Evolutionary conservation across 2,113 vertebrate species (phyloP).

Genomic region (Mastomys natalensis): DNA sequence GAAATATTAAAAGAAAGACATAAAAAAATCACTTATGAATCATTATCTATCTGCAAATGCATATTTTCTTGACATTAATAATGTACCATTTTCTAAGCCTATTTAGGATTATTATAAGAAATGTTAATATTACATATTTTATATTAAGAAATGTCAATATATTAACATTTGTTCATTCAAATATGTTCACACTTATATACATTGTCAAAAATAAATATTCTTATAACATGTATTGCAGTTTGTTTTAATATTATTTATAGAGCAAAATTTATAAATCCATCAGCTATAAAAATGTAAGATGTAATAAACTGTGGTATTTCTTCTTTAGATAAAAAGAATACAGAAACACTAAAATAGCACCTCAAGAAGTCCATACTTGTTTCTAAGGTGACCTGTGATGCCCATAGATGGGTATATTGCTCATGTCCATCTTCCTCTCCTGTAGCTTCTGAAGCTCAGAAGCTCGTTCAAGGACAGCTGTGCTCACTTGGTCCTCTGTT

Average conservation of each 20-base stretch:
- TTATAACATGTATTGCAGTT: not conserved
- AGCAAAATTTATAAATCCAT: not conserved
- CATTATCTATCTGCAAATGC: not conserved
- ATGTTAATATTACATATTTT: not conserved
- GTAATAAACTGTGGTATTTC: not conserved
- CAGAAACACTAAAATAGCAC: not conserved
- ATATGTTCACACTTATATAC: not conserved
- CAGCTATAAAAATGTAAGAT: not conserved
- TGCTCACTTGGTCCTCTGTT: fast-evolving
- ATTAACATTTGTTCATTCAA: too few species aligned
- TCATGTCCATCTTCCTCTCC: fast-evolving
- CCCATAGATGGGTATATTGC: not conserved
- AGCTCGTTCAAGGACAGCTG: not conserved
- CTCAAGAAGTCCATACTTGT: not conserved
- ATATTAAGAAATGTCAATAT: too few species aligned
- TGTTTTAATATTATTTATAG: not conserved
- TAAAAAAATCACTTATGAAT: not conserved
- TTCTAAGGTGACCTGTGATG: not conserved
- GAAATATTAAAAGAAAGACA: not conserved
- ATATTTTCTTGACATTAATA: not conserved
- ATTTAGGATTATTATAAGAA: not conserved
- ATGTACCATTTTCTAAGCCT: not conserved
- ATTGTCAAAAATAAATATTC: not conserved
- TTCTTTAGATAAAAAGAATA: not conserved
- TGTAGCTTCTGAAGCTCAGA: not conserved